A percentile compares a stretch with the other conserved stretches of the same genome.
phyloP scores from a whole-genome alignment of 2,113 vertebrate species.

The Narcine bancroftii region DNA sequence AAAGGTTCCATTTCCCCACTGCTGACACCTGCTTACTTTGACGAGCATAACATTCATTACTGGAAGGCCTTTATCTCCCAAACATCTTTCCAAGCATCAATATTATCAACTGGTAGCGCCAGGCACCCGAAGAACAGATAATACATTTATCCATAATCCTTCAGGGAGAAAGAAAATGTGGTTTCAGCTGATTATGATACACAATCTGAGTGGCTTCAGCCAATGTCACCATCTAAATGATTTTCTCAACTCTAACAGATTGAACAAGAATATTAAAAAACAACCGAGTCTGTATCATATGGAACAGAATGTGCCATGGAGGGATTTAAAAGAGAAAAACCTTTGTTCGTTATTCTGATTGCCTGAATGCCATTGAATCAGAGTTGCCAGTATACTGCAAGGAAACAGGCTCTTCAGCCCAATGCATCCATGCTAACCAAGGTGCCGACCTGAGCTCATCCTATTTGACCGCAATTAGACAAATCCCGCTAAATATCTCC shows the following conservation, averaged over 20 bases:
- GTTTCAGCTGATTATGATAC: constrained; percentile 17
- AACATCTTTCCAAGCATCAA: background rate
- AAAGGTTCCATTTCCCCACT: background rate
- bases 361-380: background rate
- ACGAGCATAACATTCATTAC: background rate
- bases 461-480: no score
- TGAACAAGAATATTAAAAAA: background rate
- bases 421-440: no score
- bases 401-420: no score
- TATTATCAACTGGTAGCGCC: background rate
- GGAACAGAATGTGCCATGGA: background rate
- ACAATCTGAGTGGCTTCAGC: background rate
- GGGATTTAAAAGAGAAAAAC: background rate
- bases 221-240: constrained; percentile 2
- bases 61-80: background rate
- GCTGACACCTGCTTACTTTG: background rate
- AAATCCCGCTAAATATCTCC: no score
- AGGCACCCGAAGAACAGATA: background rate
- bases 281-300: background rate
- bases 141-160: background rate
- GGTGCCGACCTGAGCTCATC: no score
- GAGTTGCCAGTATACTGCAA: no score
- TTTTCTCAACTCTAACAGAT: background rate
- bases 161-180: background rate
- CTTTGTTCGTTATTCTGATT: background rate